These are phyloP conservation scores for Phlogophora meticulosa DNA, from an alignment of 2,888 invertebrate species.

Conservation along the genomic window DNA sequence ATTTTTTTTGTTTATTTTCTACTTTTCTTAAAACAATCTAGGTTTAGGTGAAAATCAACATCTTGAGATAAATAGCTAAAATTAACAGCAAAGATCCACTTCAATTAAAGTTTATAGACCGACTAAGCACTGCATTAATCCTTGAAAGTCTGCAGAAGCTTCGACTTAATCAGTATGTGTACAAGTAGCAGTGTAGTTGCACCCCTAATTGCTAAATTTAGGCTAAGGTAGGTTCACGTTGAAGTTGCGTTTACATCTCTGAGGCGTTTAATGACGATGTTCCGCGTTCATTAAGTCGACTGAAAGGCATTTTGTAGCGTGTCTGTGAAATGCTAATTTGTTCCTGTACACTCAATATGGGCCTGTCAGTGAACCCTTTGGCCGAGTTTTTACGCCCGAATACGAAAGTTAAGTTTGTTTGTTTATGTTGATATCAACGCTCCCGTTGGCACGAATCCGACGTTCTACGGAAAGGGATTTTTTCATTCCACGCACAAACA, in stretches of 20 bases:
- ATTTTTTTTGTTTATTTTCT: not conserved
- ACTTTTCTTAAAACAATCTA: conserved; percentile 4
- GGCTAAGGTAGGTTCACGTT: conserved; percentile 69
- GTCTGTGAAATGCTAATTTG: conserved; percentile 90
- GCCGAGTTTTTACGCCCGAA: conserved; percentile 80
- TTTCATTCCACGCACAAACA: conserved; percentile 51
- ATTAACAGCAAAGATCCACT: conserved; percentile 45
- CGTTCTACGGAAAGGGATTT: conserved; percentile 47
- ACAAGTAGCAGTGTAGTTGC: conserved; percentile 70
- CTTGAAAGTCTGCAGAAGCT: conserved; percentile 65
- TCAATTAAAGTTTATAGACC: conserved; percentile 51
- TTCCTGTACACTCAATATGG: conserved; percentile 86
- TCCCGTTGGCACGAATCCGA: conserved; percentile 55
- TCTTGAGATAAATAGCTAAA: conserved; percentile 30
- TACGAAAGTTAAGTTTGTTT: conserved; percentile 81
- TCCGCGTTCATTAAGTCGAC: conserved; percentile 86
- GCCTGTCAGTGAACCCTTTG: conserved; percentile 80
- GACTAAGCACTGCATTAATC: conserved; percentile 64
- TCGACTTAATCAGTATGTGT: conserved; percentile 76
- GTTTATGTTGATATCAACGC: conserved; percentile 77
- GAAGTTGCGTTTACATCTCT: conserved; percentile 76
- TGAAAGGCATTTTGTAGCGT: conserved; percentile 83
- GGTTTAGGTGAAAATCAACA: conserved; percentile 5
- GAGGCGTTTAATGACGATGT: conserved; percentile 87
- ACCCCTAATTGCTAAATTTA: conserved; percentile 83